Evolutionary conservation across 2,888 invertebrate genomes (phyloP).

Genomic region (Orthonychiurus folsomi): DNA sequence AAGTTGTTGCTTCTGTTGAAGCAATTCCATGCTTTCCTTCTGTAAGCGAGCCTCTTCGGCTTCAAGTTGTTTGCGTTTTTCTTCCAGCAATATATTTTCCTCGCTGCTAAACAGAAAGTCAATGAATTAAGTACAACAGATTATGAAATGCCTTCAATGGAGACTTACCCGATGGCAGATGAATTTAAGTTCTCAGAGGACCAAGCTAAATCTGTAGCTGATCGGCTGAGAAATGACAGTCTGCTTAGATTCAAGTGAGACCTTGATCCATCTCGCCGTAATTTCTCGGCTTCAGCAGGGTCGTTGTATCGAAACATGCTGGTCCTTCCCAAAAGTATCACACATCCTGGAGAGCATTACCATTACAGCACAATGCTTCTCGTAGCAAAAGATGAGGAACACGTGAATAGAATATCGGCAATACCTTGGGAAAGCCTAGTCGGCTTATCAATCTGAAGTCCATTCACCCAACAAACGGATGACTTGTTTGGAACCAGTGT

Average conservation of each 20-base stretch:
- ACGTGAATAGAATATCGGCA: too few relatives aligned
- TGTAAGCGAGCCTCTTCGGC: constrained; percentile 39
- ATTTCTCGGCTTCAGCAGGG: constrained; percentile 76
- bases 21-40: constrained; percentile 42
- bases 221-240: constrained; percentile 70
- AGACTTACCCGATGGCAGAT: constrained; percentile 20
- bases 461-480: constrained; percentile 75
- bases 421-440: constrained; percentile 67
- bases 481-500: constrained; percentile 62
- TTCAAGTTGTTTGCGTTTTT: constrained; percentile 37
- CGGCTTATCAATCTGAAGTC: constrained; percentile 65
- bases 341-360: too few relatives aligned
- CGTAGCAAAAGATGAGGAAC: too few relatives aligned
- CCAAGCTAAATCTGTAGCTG: constrained; percentile 61
- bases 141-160: not conserved
- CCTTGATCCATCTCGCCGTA: constrained; percentile 67
- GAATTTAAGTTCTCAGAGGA: constrained; percentile 46
- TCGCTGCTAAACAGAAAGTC: constrained; percentile 22
- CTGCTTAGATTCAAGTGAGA: constrained; percentile 77
- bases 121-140: not conserved
- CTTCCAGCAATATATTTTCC: constrained; percentile 36
- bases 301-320: constrained; percentile 83
- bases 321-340: constrained; percentile 64
- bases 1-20: constrained; percentile 39
- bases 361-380: constrained; percentile 25